Evolutionary conservation across 1,140 invertebrate species (phyloP).

Genomic region (Drosophila subobscura): DNA sequence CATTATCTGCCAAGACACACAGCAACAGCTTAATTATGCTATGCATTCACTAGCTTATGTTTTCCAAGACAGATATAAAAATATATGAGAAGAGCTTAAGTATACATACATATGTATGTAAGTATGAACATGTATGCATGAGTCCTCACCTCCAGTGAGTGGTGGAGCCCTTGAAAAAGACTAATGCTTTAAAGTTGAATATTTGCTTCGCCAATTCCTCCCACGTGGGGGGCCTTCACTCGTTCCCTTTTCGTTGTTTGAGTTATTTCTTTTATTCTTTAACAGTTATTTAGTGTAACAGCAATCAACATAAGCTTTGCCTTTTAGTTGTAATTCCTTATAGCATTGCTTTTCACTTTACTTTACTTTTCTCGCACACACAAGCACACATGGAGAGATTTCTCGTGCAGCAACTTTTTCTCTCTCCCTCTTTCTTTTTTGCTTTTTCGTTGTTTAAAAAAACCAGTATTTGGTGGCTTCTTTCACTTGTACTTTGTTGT

Average conservation of each 20-base stretch:
- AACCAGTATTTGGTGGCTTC: constrained; percentile 79
- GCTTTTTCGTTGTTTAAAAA: constrained; percentile 50
- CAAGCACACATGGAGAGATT: constrained; percentile 47
- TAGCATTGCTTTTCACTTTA: constrained; percentile 77
- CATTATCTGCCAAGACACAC: neutral
- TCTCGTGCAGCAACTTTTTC: constrained; percentile 73
- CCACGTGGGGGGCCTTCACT: constrained; percentile 31
- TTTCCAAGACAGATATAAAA: no score
- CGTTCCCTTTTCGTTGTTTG: neutral
- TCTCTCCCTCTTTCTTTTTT: constrained; percentile 50
- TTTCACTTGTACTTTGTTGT: constrained; percentile 69
- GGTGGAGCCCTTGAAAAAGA: constrained; percentile 12
- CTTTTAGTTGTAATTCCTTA: constrained; percentile 57
- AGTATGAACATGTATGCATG: no score
- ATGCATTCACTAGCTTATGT: neutral
- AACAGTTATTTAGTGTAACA: constrained; percentile 53
- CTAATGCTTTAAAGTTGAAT: constrained; percentile 4
- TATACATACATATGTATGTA: no score
- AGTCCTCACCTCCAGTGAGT: no score
- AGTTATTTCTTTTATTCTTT: constrained; percentile 12
- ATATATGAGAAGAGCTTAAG: no score
- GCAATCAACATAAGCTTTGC: constrained; percentile 13
- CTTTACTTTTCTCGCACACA: constrained; percentile 36
- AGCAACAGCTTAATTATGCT: constrained; percentile 34
- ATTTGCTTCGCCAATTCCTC: constrained; percentile 8